Evolutionary conservation across 2,113 vertebrate species (phyloP).

Genomic region (Mormoops blainvillei): DNA sequence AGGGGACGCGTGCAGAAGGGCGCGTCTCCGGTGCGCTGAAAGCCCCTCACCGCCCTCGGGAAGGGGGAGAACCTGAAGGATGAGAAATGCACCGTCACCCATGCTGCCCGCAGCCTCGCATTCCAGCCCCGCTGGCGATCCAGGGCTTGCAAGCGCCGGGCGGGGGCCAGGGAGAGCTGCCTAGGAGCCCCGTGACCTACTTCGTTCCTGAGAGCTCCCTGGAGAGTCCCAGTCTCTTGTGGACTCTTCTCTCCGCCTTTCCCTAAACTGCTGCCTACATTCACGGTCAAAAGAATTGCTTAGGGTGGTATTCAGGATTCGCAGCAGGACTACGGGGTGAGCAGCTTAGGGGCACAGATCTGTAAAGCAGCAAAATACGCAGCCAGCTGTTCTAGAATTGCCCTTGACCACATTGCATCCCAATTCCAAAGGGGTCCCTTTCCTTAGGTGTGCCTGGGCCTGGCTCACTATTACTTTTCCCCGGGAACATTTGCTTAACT

Average conservation of each 20-base stretch:
- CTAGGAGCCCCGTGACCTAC: background rate
- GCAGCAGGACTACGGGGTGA: background rate
- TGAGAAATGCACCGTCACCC: accelerated
- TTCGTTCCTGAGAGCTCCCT: background rate
- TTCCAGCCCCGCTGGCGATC: background rate
- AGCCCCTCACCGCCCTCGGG: background rate
- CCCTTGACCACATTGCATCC: background rate
- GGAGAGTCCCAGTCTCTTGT: background rate
- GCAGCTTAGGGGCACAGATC: background rate
- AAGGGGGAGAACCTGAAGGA: background rate
- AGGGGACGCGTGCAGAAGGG: background rate
- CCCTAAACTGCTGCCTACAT: background rate
- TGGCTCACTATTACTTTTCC: background rate
- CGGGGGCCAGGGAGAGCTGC: background rate
- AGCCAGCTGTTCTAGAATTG: background rate
- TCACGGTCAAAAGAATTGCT: background rate
- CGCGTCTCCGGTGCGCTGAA: background rate
- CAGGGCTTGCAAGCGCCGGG: background rate
- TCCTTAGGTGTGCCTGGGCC: background rate
- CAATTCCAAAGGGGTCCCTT: background rate
- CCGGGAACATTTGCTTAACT: background rate
- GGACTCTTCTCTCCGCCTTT: background rate
- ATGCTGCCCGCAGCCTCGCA: background rate
- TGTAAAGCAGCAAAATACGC: background rate
- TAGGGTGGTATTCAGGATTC: background rate